Base-by-base conservation (phyloP, 2,113 vertebrate species). In the Symphodus melops region DNA sequence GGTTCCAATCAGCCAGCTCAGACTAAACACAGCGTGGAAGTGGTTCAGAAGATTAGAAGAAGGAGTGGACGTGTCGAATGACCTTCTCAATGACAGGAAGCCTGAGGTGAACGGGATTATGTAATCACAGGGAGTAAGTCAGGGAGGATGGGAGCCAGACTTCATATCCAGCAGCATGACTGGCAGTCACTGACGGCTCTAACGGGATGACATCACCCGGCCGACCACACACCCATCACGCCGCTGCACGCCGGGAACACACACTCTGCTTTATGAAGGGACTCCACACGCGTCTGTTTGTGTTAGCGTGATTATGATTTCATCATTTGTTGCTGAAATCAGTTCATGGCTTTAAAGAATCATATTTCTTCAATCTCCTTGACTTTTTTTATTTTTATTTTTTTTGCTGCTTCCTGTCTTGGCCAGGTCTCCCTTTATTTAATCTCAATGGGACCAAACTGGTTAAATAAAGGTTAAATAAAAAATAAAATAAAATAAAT, bases 1-100 rank as follows among this genome's bases (percentile, higher is more conserved):
- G 9, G 42, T 62, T 75, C 70, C 36, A 72, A 28, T 77, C 21
- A 57, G 52, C 9, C 1, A 9, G 42, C 65, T 20, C 48, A 48
- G 55, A 68, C 57, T 42, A 75, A 85, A 84, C 77, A 63, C 41
- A 81, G 66, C 44, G 51, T 7, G 41, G 49, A 56, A 60, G 16
- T 49, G 9, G 49, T 42, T 58, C 74, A 63, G 19, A 69, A 2
- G 71, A 68, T 78, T 44, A 76, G 21, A 72, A 33, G 62, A 75
- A 58, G 37, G 42, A 33, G 42, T 20, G 57, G 36, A 89, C 79
- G 84, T 79, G 86, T 78, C 79, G 60, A n/a, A 81, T 87, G 73
- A 79, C 20, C 51, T 8, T 66, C 52, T 77, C 67, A 60, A 78
- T 72, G 74, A 78, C 79, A 85, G 81, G 82, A 85, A 87, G 79